Conservation (phyloP, 2,797 vertebrate species). For the Urocyon cinereoargenteus region DNA sequence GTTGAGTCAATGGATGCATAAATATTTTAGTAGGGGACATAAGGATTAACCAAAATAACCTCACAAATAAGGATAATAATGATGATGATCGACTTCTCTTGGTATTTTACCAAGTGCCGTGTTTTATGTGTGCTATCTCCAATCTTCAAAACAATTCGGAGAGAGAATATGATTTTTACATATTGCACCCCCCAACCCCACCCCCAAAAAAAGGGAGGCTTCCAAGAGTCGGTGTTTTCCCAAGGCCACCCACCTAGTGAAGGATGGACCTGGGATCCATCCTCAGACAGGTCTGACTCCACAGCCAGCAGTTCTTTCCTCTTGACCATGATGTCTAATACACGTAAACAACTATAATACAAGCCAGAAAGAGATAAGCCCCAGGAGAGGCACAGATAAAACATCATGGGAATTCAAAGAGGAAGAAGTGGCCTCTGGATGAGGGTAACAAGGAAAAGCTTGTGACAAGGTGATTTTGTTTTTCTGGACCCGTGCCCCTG, state of each 20-base stretch:
- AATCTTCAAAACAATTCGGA: constrained; percentile 21
- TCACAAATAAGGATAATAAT: neutral
- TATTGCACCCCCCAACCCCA: neutral
- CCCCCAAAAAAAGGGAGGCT: constrained; percentile 9
- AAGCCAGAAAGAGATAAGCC: constrained; percentile 45
- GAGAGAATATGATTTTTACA: neutral
- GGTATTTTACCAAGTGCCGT: neutral
- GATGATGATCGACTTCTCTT: neutral
- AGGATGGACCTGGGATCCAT: constrained; percentile 29
- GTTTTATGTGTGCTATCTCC: neutral
- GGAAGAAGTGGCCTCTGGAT: neutral
- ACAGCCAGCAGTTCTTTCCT: neutral
- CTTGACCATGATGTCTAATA: neutral
- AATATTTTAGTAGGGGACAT: neutral
- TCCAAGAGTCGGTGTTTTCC: constrained; percentile 45
- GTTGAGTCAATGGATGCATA: neutral
- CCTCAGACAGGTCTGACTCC: constrained; percentile 20
- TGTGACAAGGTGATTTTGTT: neutral
- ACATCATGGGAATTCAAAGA: neutral
- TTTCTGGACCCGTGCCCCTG: neutral
- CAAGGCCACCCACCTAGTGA: constrained; percentile 73
- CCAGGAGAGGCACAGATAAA: neutral
- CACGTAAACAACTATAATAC: constrained; percentile 3
- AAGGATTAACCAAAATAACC: constrained; percentile 29
- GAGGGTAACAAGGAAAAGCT: neutral